These are phyloP conservation scores for Formica exsecta DNA, from an alignment of 1,140 invertebrate species.

Conservation along the genomic window DNA sequence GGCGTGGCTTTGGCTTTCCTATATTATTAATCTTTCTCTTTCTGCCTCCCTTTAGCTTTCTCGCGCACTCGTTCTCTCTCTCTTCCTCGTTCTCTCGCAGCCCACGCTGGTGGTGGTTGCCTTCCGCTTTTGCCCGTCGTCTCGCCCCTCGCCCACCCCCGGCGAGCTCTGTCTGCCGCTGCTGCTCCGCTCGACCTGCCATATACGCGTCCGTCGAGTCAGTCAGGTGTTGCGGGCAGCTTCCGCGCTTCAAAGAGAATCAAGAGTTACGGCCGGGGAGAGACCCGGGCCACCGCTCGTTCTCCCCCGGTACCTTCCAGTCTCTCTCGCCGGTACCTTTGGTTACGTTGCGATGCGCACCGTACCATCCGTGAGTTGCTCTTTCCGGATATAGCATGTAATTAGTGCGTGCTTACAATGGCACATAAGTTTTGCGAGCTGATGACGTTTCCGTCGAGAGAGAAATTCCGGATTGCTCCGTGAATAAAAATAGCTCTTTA, in stretches of 20 bases:
- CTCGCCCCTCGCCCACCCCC: conserved; percentile 33
- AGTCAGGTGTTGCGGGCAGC: conserved; percentile 83
- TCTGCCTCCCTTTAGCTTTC: conserved; percentile 54
- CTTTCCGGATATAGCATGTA: conserved; percentile 28
- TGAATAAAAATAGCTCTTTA: background rate
- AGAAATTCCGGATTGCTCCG: background rate
- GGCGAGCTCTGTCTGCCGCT: conserved; percentile 40
- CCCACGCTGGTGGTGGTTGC: conserved; percentile 41
- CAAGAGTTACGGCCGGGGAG: conserved; percentile 72
- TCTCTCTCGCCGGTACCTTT: conserved; percentile 21
- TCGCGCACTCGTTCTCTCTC: conserved; percentile 55
- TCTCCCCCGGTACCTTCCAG: conserved; percentile 26
- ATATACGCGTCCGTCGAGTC: conserved; percentile 78
- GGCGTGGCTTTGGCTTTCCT: conserved; percentile 84
- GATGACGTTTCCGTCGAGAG: conserved; percentile 3
- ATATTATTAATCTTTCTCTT: conserved; percentile 86
- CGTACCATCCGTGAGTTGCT: conserved; percentile 27
- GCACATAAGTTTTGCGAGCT: background rate
- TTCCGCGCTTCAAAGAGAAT: conserved; percentile 80
- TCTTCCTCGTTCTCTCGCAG: conserved; percentile 60
- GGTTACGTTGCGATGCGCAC: conserved; percentile 27
- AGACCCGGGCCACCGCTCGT: conserved; percentile 40
- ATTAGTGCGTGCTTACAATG: conserved; percentile 31
- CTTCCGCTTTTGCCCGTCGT: conserved; percentile 55
- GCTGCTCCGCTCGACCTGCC: conserved; percentile 68